Evolutionary conservation across 2,113 vertebrate species (phyloP).

Genomic region (Montifringilla adamsi): DNA sequence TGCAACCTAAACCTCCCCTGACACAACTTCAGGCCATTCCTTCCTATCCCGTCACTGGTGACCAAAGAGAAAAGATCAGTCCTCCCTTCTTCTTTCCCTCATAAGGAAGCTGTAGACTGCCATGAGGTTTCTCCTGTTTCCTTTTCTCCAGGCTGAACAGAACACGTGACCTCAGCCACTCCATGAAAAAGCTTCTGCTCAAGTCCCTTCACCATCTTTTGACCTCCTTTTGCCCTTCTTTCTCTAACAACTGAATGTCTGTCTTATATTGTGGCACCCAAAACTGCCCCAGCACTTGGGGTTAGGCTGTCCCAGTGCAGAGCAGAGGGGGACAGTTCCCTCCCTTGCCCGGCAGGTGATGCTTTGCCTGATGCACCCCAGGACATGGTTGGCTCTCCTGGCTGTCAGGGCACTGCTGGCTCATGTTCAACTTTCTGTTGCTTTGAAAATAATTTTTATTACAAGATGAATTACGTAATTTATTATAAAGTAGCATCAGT

Average conservation of each 20-base stretch:
- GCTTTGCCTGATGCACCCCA: background rate
- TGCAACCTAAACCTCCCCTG: background rate
- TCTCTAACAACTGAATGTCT: no score
- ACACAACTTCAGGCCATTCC: background rate
- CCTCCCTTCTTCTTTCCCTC: background rate
- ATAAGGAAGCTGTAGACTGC: background rate
- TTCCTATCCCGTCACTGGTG: background rate
- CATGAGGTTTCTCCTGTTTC: background rate
- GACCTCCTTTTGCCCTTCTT: rapidly evolving
- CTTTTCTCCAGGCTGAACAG: background rate
- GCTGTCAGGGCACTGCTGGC: background rate
- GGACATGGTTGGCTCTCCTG: background rate
- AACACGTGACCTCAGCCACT: no score
- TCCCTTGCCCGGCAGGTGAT: rapidly evolving
- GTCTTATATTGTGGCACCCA: background rate
- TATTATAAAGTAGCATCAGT: background rate
- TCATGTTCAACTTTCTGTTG: background rate
- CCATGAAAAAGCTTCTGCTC: background rate
- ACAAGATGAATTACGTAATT: background rate
- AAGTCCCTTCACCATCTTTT: no score
- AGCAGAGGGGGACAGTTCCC: rapidly evolving
- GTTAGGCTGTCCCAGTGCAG: rapidly evolving
- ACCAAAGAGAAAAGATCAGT: background rate
- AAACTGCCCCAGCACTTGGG: rapidly evolving
- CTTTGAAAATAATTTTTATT: background rate